Evolutionary conservation across 2,113 vertebrate species (phyloP).

Genomic region (Festucalex cinctus): DNA sequence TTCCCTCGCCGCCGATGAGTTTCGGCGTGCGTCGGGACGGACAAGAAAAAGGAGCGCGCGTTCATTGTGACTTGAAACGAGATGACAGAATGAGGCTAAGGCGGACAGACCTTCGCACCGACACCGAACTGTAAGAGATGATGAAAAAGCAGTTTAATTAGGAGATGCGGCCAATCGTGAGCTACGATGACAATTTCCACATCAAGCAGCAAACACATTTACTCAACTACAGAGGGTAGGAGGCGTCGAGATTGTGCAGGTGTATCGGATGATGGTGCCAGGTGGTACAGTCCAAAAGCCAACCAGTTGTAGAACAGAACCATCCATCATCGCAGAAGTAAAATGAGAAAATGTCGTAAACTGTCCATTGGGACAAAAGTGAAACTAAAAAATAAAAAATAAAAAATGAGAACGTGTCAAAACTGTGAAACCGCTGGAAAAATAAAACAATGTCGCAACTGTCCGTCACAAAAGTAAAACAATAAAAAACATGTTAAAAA

Average conservation of each 20-base stretch:
- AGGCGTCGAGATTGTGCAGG: background rate
- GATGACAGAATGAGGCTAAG: constrained; percentile 47
- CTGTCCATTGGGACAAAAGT: background rate
- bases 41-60: constrained; percentile 60
- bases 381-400: background rate
- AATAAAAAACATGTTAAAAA: too few species aligned
- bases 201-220: background rate
- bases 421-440: too few species aligned
- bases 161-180: constrained; percentile 13
- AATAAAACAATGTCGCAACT: too few species aligned
- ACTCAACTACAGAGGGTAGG: background rate
- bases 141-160: constrained; percentile 54
- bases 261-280: too few species aligned
- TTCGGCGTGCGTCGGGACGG: constrained; percentile 73
- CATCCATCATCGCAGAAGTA: too few species aligned
- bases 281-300: too few species aligned
- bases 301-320: too few species aligned
- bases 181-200: background rate
- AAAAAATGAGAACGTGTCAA: too few species aligned
- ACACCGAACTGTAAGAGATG: constrained; percentile 40
- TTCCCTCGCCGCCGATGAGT: constrained; percentile 75
- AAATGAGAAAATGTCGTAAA: background rate
- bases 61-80: constrained; percentile 65
- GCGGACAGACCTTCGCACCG: constrained; percentile 2
- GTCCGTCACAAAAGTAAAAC: background rate